Conservation (phyloP, 2,797 vertebrate species). For the Morus bassanus region DNA sequence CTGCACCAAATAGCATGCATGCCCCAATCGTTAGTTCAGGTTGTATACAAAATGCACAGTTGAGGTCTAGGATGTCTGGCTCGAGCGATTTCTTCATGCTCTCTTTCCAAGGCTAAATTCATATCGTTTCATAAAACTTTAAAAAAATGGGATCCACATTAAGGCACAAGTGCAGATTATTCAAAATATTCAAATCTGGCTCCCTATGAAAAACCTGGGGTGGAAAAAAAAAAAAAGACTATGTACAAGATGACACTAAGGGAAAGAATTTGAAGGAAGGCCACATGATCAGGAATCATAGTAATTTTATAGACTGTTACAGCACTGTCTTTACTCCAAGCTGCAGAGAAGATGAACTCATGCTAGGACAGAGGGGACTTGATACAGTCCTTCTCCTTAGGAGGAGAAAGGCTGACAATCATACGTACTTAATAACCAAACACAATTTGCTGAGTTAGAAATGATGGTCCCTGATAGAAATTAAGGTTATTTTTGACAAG, state of each 20-base stretch:
- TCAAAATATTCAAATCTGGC: background rate
- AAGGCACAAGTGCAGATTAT: conserved; percentile 8
- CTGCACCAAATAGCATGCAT: background rate
- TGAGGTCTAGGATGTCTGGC: background rate
- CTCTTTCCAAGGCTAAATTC: background rate
- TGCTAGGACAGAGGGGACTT: background rate
- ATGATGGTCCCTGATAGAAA: background rate
- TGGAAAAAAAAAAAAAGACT: too few relatives aligned
- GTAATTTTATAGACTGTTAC: background rate
- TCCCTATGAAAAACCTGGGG: background rate
- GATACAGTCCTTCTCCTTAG: background rate
- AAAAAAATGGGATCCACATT: background rate
- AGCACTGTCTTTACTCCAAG: background rate
- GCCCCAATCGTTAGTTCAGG: background rate
- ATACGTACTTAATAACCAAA: background rate
- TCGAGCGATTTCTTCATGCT: background rate
- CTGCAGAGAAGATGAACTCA: background rate
- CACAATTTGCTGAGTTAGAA: background rate
- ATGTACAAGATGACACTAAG: background rate
- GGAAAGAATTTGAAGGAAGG: background rate
- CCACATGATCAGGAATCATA: background rate
- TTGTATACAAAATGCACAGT: background rate
- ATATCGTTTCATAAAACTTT: background rate
- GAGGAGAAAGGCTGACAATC: background rate
- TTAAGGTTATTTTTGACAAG: background rate